Percentiles rank a stretch among this genome's conserved stretches.
Conservation (phyloP, 37 sponge, comb jelly and placozoan species). For the Oopsacas minuta region DNA sequence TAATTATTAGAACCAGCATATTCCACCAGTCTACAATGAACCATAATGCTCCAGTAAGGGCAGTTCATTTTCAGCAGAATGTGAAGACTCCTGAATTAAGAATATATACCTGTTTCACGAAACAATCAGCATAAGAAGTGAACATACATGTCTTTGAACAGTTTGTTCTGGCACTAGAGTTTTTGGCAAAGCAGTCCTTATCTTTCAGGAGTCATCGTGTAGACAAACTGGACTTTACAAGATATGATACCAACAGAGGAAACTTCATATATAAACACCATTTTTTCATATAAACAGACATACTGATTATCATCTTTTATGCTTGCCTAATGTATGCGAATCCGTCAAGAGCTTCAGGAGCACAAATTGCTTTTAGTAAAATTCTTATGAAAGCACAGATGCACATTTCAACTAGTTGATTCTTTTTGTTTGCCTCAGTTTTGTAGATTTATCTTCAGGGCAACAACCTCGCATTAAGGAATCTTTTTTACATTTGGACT, state of each 20-base stretch:
- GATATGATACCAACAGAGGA: conserved; percentile 18
- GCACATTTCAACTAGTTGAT: conserved; percentile 24
- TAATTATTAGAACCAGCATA: no score
- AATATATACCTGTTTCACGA: conserved; percentile 22
- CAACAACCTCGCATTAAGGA: conserved; percentile 40
- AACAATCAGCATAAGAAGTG: conserved; percentile 23
- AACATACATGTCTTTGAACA: conserved; percentile 30
- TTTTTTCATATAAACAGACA: conserved; percentile 18
- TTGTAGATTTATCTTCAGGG: conserved; percentile 30
- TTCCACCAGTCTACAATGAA: no score
- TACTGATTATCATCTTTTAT: conserved; percentile 22
- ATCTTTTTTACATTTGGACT: conserved; percentile 32
- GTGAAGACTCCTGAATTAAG: not conserved
- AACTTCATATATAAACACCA: conserved; percentile 33
- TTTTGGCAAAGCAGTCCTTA: conserved; percentile 33
- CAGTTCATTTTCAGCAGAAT: no score
- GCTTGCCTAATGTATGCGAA: conserved; percentile 22
- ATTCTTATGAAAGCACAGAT: conserved; percentile 34
- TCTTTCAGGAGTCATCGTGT: conserved; percentile 34
- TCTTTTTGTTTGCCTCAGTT: conserved; percentile 33
- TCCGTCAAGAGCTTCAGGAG: conserved; percentile 39
- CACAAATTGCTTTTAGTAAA: conserved; percentile 27
- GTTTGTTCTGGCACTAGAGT: conserved; percentile 29
- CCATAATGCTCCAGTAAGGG: no score
- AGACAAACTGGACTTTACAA: conserved; percentile 33